Evolutionary conservation across 2,797 vertebrate species (phyloP), one percentile per base, ranked within the genome.

Genomic region (Poecilia velifera): DNA sequence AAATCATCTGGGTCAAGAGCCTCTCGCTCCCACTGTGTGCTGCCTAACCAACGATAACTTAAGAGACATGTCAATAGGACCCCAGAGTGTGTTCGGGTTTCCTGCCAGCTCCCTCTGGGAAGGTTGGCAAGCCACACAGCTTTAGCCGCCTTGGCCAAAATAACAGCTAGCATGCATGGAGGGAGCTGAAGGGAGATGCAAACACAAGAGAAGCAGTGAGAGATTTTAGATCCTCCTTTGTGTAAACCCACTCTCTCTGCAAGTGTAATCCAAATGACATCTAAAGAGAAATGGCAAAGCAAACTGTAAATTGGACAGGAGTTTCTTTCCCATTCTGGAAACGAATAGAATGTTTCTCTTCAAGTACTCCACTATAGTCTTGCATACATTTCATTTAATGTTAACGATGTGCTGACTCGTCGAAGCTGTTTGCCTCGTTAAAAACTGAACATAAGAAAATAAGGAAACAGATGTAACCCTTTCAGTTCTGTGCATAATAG

Each of bases 51-150:
- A 76, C 72, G 77, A 90, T 90, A 89, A 89, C 87, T 85, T 90
- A 92, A 90, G 82, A 90, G 82, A 90, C 87, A 85, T 91, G 88
- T 92, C 88, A 89, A 92, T 87, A 85, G 83, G 87, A 84, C 90
- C 89, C 86, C 68, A 76, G 88, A 78, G 89, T 86, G 86, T 82
- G 82, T 91, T 93, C 80, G 71, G 85, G 85, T 88, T 90, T 74
- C 53, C 73, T 91, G 90, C 91, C 93, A 90, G 75, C 85, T 91
- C 82, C 82, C 82, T 82, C 77, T 82, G 87, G 87, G 84, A 78
- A 86, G 86, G 83, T 81, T 90, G 88, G 90, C 91, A 85, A 80
- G 73, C 76, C 73, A 68, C 41, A 53, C 73, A 77, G 80, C 73
- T 75, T 84, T 86, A 82, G 89, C 74, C 72, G 80, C 74, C 74